Percentiles rank a stretch among this genome's conserved stretches.
phyloP scores from a whole-genome alignment of 2,888 invertebrate species.

The Limulus polyphemus region DNA sequence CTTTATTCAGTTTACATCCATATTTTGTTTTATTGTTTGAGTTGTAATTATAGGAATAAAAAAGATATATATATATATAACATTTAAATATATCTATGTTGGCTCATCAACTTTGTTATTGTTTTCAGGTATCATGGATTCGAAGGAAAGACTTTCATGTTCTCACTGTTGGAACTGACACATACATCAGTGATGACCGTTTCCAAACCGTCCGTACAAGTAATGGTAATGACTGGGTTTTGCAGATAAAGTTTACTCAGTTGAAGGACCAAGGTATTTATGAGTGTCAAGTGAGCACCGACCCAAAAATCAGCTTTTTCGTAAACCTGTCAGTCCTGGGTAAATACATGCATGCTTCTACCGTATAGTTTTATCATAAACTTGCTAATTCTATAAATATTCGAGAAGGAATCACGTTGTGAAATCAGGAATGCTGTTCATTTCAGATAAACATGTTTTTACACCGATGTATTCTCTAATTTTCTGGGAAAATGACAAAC shows the following conservation, averaged over 20 bases:
- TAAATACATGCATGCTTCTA: conserved; percentile 44
- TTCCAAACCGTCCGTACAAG: conserved; percentile 58
- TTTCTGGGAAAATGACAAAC: too few relatives aligned
- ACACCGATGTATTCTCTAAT: too few relatives aligned
- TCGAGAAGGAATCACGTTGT: too few relatives aligned
- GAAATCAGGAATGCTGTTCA: too few relatives aligned
- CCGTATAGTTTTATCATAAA: too few relatives aligned
- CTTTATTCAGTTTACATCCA: too few relatives aligned
- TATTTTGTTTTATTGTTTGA: too few relatives aligned
- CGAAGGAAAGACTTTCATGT: conserved; percentile 86
- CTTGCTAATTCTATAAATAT: too few relatives aligned
- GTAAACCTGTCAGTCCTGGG: conserved; percentile 78
- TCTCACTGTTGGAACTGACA: conserved; percentile 73
- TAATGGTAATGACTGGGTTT: conserved; percentile 81
- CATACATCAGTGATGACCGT: conserved; percentile 74
- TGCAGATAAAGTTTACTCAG: conserved; percentile 87
- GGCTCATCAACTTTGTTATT: background rate
- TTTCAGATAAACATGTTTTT: too few relatives aligned
- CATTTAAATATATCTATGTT: too few relatives aligned
- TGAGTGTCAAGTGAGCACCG: conserved; percentile 87
- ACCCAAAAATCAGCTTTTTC: conserved; percentile 75
- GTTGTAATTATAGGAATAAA: too few relatives aligned
- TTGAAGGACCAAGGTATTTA: conserved; percentile 79
- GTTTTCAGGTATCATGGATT: conserved; percentile 74
- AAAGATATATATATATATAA: too few relatives aligned